Percentiles rank a stretch among this genome's conserved stretches.
phyloP scores from a whole-genome alignment of 2,888 invertebrate genomes.

The Polymixis flavicincta region DNA sequence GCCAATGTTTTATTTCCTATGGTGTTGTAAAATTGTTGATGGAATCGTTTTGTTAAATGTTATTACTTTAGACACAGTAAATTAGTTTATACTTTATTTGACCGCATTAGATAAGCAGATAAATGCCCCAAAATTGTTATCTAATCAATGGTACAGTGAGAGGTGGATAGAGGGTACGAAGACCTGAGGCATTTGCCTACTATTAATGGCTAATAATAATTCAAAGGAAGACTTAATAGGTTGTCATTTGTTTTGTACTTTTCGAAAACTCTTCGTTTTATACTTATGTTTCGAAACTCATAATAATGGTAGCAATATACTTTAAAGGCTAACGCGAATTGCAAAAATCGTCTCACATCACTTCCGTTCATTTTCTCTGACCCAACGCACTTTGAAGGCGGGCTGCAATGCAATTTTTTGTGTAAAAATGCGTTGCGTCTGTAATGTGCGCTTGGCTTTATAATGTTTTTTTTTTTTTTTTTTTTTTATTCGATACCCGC shows the following conservation, averaged over 20 bases:
- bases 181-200: no score
- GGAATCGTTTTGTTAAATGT: slow-evolving; percentile 53
- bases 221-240: not conserved
- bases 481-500: not conserved
- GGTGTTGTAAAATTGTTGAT: slow-evolving; percentile 58
- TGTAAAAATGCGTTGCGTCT: not conserved
- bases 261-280: not conserved
- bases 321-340: no score
- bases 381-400: not conserved
- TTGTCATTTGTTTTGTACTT: not conserved
- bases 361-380: no score
- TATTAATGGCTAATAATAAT: no score
- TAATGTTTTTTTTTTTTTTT: not conserved
- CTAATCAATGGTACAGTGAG: not conserved
- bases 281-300: not conserved
- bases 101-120: slow-evolving; percentile 21
- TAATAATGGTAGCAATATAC: not conserved
- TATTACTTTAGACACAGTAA: slow-evolving; percentile 56
- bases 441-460: not conserved
- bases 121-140: not conserved
- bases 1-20: slow-evolving; percentile 57
- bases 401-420: not conserved
- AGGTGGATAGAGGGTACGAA: no score
- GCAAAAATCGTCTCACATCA: no score
- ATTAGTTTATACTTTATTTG: slow-evolving; percentile 48